Evolutionary conservation across 2,888 invertebrate genomes (phyloP), one percentile per base, ranked within the genome.

Genomic region (Sarcophaga subvicina): DNA sequence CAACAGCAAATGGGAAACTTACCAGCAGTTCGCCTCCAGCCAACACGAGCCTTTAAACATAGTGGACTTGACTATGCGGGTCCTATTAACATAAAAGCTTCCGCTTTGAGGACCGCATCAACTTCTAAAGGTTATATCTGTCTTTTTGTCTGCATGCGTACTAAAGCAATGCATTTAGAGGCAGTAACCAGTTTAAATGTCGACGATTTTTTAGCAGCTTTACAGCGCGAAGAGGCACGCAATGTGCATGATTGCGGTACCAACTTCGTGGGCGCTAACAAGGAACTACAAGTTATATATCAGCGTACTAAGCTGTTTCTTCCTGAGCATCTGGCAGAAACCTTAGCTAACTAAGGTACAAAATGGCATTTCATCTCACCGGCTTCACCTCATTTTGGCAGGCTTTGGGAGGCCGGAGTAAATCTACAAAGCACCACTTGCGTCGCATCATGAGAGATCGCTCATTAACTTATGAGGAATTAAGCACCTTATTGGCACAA

Each of bases 1-100:
- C 76, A 76, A 59, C 67, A 76, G 17, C 49, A 66, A 20, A 76
- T 66, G 76, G 77, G 62, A 4, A 80, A 87, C 27, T 77, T 89
- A 12, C 83, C 83, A 54, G 79, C 76, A 8, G 78, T 80, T 25
- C 37, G 77, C 4, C 85, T 84, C 4, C 81, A 64, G 22, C 73
- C 77, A 63, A 70, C 77, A 10, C 62, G 78, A 20, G 80, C 78
- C 10, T 87, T 83, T n/a, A 70, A 66, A 3, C 73, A 81, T 27
- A 83, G 77, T 63, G 75, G 81, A 6, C 60, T 78, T 0, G 80
- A 88, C 60, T 88, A 80, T 22, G 86, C 86, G n/a, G 85, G 86
- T 0, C 89, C 82, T 17, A 78, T 80, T 14, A 66, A 37, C 20
- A 72, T 80, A 12, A 84, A 84, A 67, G 22, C 25, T 5, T 81